Percentiles rank a stretch among this genome's conserved stretches.
phyloP scores from a whole-genome alignment of 2,113 vertebrate species.

The Uria aalge region DNA sequence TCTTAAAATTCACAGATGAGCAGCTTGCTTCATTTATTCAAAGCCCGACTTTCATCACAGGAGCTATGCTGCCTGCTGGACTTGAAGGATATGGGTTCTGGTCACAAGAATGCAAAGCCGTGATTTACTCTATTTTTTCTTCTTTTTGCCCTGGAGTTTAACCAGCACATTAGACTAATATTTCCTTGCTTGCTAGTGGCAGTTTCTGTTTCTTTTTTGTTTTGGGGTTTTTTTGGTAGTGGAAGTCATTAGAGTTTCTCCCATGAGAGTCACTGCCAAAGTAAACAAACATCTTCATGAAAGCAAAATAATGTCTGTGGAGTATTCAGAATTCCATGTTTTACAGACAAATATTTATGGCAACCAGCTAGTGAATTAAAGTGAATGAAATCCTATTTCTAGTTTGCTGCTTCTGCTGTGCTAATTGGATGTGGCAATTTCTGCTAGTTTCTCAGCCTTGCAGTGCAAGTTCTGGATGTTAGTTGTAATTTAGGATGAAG shows the following conservation, averaged over 20 bases:
- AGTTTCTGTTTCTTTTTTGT: conserved; percentile 51
- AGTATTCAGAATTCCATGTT: conserved; percentile 43
- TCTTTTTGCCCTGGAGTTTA: conserved; percentile 37
- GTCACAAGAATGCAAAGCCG: neutral
- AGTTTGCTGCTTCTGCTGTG: conserved; percentile 12
- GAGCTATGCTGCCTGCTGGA: neutral
- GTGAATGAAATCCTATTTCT: conserved; percentile 26
- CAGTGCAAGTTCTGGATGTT: neutral
- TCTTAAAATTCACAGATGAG: neutral
- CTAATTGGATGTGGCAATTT: conserved; percentile 36
- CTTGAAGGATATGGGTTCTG: neutral
- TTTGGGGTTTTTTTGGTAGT: neutral
- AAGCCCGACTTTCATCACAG: accelerated
- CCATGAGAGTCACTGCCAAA: conserved; percentile 51
- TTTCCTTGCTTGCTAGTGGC: conserved; percentile 46
- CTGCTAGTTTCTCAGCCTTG: conserved; percentile 1
- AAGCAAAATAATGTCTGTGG: conserved; percentile 52
- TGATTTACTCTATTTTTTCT: neutral
- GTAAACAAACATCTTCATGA: conserved; percentile 62
- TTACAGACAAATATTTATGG: conserved; percentile 32
- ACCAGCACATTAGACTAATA: conserved; percentile 32
- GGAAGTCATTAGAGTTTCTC: conserved; percentile 62
- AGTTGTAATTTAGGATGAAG: conserved; percentile 37
- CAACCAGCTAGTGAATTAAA: conserved; percentile 43
- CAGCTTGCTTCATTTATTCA: neutral